Percentiles rank a stretch among this genome's conserved stretches.
Evolutionary conservation across 2,888 invertebrate species (phyloP).

Genomic region (Scaptomyza flava): DNA sequence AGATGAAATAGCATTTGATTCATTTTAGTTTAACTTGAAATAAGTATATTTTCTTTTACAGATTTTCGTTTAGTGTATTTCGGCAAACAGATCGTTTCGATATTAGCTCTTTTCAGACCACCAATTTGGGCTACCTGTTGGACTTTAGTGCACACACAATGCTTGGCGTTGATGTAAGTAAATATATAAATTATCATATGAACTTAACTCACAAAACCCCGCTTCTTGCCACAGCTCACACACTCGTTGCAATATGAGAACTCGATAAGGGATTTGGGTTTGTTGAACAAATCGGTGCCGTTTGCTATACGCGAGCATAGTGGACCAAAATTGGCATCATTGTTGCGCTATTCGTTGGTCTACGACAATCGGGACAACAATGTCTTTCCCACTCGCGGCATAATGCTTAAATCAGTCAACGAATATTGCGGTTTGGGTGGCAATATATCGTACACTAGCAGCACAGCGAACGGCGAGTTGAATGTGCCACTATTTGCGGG

Average conservation of each 20-base stretch:
- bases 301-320: slow-evolving; percentile 93
- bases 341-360: slow-evolving; percentile 91
- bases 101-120: slow-evolving; percentile 89
- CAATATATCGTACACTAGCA: slow-evolving; percentile 94
- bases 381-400: slow-evolving; percentile 92
- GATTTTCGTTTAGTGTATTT: slow-evolving; percentile 90
- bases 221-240: slow-evolving; percentile 85
- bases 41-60: slow-evolving; percentile 78
- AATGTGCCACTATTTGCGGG: slow-evolving; percentile 87
- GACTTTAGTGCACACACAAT: slow-evolving; percentile 89
- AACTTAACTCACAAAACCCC: no score
- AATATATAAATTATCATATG: background rate
- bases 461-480: slow-evolving; percentile 90
- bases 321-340: slow-evolving; percentile 95
- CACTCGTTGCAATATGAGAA: slow-evolving; percentile 96
- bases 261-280: slow-evolving; percentile 91
- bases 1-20: slow-evolving; percentile 71
- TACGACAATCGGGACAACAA: slow-evolving; percentile 92
- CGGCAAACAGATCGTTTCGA: slow-evolving; percentile 86
- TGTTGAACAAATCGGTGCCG: slow-evolving; percentile 89
- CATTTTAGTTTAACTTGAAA: no score
- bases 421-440: slow-evolving; percentile 96
- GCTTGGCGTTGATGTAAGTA: slow-evolving; percentile 85
- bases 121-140: slow-evolving; percentile 90
- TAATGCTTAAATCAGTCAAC: slow-evolving; percentile 89